These are phyloP conservation scores for Gambusia affinis DNA, from an alignment of 2,113 vertebrate species.

Conservation along the genomic window DNA sequence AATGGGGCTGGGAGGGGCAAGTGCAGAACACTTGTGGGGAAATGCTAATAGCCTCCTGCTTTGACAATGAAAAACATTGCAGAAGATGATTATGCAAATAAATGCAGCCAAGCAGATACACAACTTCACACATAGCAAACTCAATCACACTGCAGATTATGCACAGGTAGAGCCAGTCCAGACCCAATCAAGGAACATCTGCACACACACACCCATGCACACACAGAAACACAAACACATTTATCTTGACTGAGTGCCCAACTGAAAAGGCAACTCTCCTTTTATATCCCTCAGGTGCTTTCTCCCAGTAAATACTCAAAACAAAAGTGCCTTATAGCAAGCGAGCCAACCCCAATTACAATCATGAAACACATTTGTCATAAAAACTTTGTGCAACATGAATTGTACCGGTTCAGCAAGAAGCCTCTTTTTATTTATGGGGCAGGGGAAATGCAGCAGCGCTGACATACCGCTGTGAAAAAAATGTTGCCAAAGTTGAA, in stretches of 20 bases:
- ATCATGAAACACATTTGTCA: slow-evolving; percentile 64
- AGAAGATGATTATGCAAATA: slow-evolving; percentile 48
- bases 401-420: slow-evolving; percentile 53
- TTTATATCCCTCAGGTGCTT: slow-evolving; percentile 57
- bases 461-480: slow-evolving; percentile 31
- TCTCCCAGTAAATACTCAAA: slow-evolving; percentile 54
- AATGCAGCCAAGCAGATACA: slow-evolving; percentile 1
- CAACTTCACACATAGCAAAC: slow-evolving; percentile 15
- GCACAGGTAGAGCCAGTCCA: slow-evolving; percentile 35
- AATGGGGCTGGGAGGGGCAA: background rate
- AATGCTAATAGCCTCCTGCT: slow-evolving; percentile 44
- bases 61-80: slow-evolving; percentile 47
- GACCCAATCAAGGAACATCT: slow-evolving; percentile 39
- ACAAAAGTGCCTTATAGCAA: slow-evolving; percentile 35
- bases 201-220: background rate
- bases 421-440: slow-evolving; percentile 49
- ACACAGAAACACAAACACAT: slow-evolving; percentile 6
- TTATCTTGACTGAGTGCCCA: slow-evolving; percentile 17
- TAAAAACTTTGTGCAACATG: slow-evolving; percentile 48
- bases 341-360: slow-evolving; percentile 60
- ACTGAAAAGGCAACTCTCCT: slow-evolving; percentile 32
- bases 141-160: slow-evolving; percentile 34
- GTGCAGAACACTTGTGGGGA: background rate
- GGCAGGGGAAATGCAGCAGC: slow-evolving; percentile 2
- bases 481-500: slow-evolving; percentile 31